Base-by-base conservation (phyloP, 2,888 invertebrate species). In the Pseudococcus viburni region DNA sequence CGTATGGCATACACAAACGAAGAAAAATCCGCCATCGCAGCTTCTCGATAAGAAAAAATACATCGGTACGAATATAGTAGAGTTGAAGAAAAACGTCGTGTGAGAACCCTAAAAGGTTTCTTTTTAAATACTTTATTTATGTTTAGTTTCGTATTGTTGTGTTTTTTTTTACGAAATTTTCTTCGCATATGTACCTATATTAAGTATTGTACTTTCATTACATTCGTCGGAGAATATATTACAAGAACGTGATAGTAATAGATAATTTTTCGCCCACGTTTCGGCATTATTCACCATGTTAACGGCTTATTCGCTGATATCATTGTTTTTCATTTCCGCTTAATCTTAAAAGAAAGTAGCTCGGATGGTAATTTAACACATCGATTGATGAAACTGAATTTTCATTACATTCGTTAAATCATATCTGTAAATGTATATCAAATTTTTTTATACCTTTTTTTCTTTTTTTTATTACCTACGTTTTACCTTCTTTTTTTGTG, bases 1-100 rank as follows among this genome's bases (percentile, higher is more conserved):
- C 89, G 95, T 95, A 55, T 95, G 95, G 95, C 95, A 95, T 91
- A 95, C 95, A 84, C 95, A 95, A 92, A 94, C 95, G 3, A 94
- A 94, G 91, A 94, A 94, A 91, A 95, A 94, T 91, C 93, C 93
- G 90, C 93, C 94, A 39, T 94, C 94, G 88, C 92, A 92, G 89
- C 91, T 93, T 77, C 90, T 95, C 88, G 93, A 94, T 91, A 91
- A 92, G 91, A 92, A 92, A 89, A 93, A 93, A 90, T 94, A 94
- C 91, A 93, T 93, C 90, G 92, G 93, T 90, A 94, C 95, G 90
- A 95, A 95, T 92, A 92, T 95, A 91, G 92, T 93, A 89, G 91
- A 91, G 90, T 92, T 95, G 90, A 93, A 93, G 91, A 91, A 93
- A 90, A 93, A 93, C 90, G 92, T 94, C 90, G 93, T 94, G 91